phyloP scores from a whole-genome alignment of 2,888 invertebrate genomes.

The Seira sanloemensis region DNA sequence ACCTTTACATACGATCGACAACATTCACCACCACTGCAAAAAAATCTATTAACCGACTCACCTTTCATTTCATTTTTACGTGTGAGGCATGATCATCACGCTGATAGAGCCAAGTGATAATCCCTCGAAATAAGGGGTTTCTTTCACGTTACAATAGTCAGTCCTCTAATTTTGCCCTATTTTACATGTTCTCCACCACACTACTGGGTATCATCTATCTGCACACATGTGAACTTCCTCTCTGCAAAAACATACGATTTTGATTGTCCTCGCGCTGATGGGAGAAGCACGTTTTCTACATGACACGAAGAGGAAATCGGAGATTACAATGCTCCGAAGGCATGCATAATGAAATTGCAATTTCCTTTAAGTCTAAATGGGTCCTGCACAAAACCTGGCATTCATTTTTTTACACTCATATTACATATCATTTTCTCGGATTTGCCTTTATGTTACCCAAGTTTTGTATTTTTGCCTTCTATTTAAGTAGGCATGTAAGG shows the following conservation, averaged over 20 bases:
- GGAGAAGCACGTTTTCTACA: constrained; percentile 16
- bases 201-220: no score
- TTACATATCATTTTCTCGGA: no score
- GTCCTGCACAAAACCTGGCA: no score
- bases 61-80: constrained; percentile 39
- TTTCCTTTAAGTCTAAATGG: not conserved
- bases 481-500: not conserved
- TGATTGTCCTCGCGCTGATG: not conserved
- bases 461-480: no score
- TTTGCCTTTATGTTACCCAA: no score
- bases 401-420: no score
- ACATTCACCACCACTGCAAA: constrained; percentile 37
- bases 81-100: not conserved
- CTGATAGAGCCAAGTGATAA: not conserved
- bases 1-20: constrained; percentile 23
- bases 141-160: not conserved
- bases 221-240: not conserved
- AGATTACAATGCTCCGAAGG: constrained; percentile 24
- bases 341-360: not conserved
- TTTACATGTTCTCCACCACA: not conserved
- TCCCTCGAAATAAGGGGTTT: no score
- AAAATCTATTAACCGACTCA: constrained; percentile 58
- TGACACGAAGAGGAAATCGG: constrained; percentile 46
- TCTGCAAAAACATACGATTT: constrained; percentile 31
- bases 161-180: not conserved